A percentile compares a stretch with the other conserved stretches of the same genome.
phyloP scores from a whole-genome alignment of 2,888 invertebrate genomes.

The Tetragnatha montana region DNA sequence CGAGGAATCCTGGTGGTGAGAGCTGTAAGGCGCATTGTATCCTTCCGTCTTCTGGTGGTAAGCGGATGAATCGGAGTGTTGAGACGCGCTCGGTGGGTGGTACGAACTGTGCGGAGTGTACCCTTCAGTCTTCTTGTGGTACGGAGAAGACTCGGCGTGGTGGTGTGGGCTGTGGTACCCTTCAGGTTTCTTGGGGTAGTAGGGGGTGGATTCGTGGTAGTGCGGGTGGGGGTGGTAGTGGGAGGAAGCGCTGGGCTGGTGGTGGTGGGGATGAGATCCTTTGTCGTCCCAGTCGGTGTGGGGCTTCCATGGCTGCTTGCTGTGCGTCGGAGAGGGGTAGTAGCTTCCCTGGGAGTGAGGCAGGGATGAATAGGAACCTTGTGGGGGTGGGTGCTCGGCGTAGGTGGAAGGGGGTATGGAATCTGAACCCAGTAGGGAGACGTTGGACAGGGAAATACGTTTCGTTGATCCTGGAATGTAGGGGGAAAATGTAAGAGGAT shows the following conservation, averaged over 20 bases:
- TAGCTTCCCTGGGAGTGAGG: conserved; percentile 19
- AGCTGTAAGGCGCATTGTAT: not conserved
- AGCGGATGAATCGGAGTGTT: not conserved
- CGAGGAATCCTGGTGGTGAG: not conserved
- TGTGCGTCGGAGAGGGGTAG: not conserved
- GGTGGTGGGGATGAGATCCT: not conserved
- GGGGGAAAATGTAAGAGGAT: too few species aligned
- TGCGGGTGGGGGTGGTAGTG: too few species aligned
- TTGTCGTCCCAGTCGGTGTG: conserved; percentile 65
- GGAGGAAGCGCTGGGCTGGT: too few species aligned
- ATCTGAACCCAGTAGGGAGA: conserved; percentile 42
- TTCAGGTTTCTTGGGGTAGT: too few species aligned
- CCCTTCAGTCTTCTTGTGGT: conserved; percentile 31
- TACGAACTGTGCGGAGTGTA: conserved; percentile 12
- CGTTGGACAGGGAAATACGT: not conserved
- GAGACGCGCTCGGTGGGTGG: conserved; percentile 27
- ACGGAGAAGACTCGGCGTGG: not conserved
- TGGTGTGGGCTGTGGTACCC: too few species aligned
- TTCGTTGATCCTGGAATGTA: too few species aligned
- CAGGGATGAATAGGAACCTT: conserved; percentile 51
- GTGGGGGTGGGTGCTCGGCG: conserved; percentile 62
- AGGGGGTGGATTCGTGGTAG: too few species aligned
- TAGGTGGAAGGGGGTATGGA: conserved; percentile 54
- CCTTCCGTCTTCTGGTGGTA: conserved; percentile 10
- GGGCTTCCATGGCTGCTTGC: not conserved